Percentiles rank a stretch among this genome's conserved stretches.
These are phyloP conservation scores for Sebastes cheni DNA, from an alignment of 2,797 vertebrate species.

Conservation along the genomic window DNA sequence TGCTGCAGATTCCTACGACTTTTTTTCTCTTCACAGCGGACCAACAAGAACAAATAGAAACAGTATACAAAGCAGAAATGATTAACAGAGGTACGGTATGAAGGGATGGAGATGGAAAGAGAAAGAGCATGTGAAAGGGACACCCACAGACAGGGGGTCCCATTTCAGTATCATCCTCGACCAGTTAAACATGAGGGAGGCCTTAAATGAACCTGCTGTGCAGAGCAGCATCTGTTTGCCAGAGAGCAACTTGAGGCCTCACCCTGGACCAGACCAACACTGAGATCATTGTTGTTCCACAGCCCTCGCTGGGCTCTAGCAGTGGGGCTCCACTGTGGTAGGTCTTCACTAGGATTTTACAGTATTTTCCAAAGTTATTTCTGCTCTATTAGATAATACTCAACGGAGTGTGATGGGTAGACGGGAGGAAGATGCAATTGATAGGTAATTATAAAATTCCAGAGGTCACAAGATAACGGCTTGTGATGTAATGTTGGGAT, in stretches of 20 bases:
- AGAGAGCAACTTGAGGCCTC: conserved; percentile 37
- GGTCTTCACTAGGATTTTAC: conserved; percentile 32
- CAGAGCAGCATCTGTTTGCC: conserved; percentile 46
- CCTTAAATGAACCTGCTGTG: conserved; percentile 52
- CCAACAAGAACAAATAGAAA: conserved; percentile 6
- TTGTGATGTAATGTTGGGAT: not conserved
- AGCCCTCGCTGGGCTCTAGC: conserved; percentile 7
- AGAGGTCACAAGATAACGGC: not conserved
- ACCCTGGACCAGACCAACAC: conserved; percentile 45
- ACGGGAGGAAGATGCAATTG: not conserved
- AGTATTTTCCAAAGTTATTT: conserved; percentile 33
- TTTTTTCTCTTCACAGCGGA: not conserved
- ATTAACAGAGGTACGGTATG: not conserved
- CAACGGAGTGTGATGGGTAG: not conserved
- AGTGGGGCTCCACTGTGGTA: conserved; percentile 31
- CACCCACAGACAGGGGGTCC: not conserved
- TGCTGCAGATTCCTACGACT: conserved; percentile 15
- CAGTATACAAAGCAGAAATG: not conserved
- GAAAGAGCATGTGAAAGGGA: not conserved
- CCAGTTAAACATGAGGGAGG: conserved; percentile 7
- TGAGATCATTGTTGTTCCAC: conserved; percentile 65
- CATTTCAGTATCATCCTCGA: not conserved
- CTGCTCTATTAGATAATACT: conserved; percentile 37
- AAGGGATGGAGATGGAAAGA: not conserved
- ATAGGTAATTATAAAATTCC: not conserved